Conservation (phyloP, 2,888 invertebrate genomes). For the Drosophila lacicola region DNA sequence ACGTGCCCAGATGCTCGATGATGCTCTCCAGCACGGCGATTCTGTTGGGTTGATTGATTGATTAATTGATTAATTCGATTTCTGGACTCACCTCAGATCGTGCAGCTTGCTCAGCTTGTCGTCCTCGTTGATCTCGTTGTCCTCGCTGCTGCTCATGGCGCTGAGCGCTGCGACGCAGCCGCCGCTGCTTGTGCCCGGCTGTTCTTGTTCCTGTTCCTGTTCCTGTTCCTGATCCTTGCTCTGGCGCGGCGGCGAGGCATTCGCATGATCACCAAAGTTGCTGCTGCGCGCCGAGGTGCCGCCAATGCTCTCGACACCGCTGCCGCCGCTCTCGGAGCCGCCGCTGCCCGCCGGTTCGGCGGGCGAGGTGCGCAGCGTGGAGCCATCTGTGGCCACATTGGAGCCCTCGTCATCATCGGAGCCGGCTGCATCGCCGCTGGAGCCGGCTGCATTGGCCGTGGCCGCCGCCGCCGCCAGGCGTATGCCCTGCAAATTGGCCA, state of each 20-base stretch:
- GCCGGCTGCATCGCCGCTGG: conserved; percentile 90
- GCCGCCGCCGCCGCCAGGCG: conserved; percentile 80
- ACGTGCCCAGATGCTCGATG: conserved; percentile 91
- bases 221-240: conserved; percentile 56
- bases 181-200: conserved; percentile 59
- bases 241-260: conserved; percentile 83
- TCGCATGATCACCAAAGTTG: conserved; percentile 91
- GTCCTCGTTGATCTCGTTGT: conserved; percentile 81
- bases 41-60: conserved; percentile 51
- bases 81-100: conserved; percentile 76
- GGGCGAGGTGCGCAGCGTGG: conserved; percentile 94
- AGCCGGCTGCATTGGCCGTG: conserved; percentile 51
- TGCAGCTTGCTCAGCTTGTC: conserved; percentile 84
- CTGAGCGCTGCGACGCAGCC: conserved; percentile 61
- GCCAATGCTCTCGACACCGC: conserved; percentile 95
- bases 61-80: too few species aligned
- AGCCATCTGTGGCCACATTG: conserved; percentile 97
- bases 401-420: conserved; percentile 97
- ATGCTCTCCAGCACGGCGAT: conserved; percentile 90
- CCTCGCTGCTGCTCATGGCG: conserved; percentile 75
- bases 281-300: conserved; percentile 98
- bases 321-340: conserved; percentile 96
- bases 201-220: conserved; percentile 52
- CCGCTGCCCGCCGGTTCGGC: conserved; percentile 90
- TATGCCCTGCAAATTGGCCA: conserved; percentile 83